Conservation (phyloP, 2,797 vertebrate genomes). For the Pseudocheirus occidentalis region DNA sequence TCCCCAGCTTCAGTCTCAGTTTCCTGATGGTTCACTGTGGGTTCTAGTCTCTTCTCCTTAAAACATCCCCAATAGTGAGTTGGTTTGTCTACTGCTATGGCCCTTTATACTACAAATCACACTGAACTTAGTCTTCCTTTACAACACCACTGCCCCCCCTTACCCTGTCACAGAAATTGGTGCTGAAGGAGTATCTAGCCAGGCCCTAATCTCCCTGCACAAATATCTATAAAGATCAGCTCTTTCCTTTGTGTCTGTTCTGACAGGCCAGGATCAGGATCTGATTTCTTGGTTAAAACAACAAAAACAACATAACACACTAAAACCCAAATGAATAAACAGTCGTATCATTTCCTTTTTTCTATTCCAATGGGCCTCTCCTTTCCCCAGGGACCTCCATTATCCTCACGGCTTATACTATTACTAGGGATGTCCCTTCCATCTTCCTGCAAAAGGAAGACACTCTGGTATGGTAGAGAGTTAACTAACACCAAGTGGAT, state of each 20-base stretch:
- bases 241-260: neutral
- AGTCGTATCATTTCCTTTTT: neutral
- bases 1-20: neutral
- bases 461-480: neutral
- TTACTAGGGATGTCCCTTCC: neutral
- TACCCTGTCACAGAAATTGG: neutral
- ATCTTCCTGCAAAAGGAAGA: neutral
- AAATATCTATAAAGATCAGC: neutral
- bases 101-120: neutral
- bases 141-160: neutral
- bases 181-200: neutral
- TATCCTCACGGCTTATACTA: neutral
- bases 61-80: neutral
- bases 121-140: neutral
- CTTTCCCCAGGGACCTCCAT: too few species aligned
- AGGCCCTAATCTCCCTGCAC: neutral
- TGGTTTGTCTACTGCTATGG: neutral
- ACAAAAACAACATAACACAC: too few species aligned
- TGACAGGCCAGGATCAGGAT: neutral
- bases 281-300: neutral
- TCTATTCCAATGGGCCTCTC: neutral
- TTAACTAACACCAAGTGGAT: neutral
- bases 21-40: neutral
- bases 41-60: neutral
- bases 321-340: neutral